Evolutionary conservation across 2,113 vertebrate species (phyloP).

Genomic region (Columbina picui): DNA sequence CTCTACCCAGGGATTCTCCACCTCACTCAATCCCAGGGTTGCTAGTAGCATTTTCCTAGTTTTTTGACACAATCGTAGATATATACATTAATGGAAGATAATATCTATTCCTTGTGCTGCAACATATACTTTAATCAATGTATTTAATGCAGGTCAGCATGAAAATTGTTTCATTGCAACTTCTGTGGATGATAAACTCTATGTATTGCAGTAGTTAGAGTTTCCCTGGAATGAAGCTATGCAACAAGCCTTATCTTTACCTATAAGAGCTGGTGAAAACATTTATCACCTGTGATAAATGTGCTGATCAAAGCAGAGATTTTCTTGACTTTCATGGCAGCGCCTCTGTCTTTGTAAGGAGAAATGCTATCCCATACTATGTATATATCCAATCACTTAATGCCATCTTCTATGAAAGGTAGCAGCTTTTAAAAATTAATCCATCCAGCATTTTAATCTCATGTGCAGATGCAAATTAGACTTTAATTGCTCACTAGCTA

Average conservation of each 20-base stretch:
- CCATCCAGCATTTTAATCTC: constrained; percentile 3
- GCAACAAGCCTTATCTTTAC: not conserved
- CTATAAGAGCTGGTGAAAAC: not conserved
- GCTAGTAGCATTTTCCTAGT: not conserved
- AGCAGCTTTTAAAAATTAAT: constrained; percentile 21
- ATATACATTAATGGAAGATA: fast-evolving
- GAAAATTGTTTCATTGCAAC: not conserved
- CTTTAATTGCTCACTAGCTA: constrained; percentile 11
- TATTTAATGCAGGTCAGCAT: not conserved
- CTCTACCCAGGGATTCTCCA: not conserved
- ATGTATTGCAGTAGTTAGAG: not conserved
- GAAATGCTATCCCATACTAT: not conserved
- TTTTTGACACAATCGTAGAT: not conserved
- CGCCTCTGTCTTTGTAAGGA: not conserved
- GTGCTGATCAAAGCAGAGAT: not conserved
- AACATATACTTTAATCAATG: not conserved
- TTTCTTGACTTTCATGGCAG: not conserved
- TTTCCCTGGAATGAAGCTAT: not conserved
- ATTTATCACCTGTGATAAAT: not conserved
- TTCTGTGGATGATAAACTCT: not conserved
- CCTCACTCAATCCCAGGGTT: not conserved
- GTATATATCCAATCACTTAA: not conserved
- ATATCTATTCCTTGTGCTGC: not conserved
- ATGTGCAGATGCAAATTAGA: not conserved
- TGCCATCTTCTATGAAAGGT: not conserved